Evolutionary conservation across 1,140 invertebrate species (phyloP).

Genomic region (Rhagoletis pomonella): DNA sequence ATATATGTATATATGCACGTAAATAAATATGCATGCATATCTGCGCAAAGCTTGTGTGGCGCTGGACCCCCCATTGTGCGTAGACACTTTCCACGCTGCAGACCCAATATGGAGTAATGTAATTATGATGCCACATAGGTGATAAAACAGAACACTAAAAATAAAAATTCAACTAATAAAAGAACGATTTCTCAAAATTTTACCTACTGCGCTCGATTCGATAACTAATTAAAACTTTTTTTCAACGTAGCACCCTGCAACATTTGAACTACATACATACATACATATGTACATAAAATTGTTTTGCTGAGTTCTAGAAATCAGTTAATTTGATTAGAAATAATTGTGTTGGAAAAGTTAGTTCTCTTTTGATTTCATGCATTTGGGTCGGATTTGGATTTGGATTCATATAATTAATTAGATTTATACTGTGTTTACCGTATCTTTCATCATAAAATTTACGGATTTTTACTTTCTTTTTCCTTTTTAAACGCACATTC

Average conservation of each 20-base stretch:
- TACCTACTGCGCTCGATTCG: slow-evolving; percentile 24
- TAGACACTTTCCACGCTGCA: slow-evolving; percentile 22
- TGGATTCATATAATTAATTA: slow-evolving; percentile 29
- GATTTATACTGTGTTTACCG: background rate
- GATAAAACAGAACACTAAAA: slow-evolving; percentile 5
- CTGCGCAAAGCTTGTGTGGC: background rate
- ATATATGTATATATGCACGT: too few relatives aligned
- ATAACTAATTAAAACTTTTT: slow-evolving; percentile 44
- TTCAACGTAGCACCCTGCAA: background rate
- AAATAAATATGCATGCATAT: too few relatives aligned
- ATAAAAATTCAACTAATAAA: background rate
- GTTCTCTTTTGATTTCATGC: background rate
- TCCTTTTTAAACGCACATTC: background rate
- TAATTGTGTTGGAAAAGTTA: background rate
- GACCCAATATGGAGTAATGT: background rate
- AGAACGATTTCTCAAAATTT: slow-evolving; percentile 27
- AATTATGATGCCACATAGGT: slow-evolving; percentile 38
- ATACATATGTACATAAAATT: too few relatives aligned
- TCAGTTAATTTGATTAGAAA: background rate
- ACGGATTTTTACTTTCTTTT: background rate
- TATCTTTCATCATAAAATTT: slow-evolving; percentile 11
- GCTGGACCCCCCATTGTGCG: slow-evolving; percentile 20
- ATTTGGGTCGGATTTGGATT: background rate
- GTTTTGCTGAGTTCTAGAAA: background rate
- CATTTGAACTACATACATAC: background rate